phyloP scores from a whole-genome alignment of 2,113 vertebrate species.

The Cryptoleucopteryx plumbea region DNA sequence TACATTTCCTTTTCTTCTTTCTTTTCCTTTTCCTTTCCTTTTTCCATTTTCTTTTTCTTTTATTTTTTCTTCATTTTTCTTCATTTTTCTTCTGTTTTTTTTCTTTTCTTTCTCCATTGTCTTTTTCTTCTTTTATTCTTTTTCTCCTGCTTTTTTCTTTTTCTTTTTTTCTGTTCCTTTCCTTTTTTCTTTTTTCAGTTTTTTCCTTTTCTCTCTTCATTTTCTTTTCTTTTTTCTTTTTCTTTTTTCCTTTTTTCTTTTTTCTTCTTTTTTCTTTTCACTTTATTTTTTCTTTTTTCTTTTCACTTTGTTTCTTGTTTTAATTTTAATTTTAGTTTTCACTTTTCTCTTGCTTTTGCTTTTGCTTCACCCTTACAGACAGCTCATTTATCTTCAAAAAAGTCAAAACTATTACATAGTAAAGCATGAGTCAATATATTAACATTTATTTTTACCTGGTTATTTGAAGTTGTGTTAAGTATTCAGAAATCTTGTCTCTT shows the following conservation, averaged over 20 bases:
- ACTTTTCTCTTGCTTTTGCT: background rate
- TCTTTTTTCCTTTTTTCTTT: no score
- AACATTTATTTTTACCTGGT: background rate
- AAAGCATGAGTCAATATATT: background rate
- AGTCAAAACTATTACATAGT: background rate
- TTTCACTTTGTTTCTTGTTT: no score
- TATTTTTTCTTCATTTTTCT: rapidly evolving
- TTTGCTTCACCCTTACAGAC: background rate
- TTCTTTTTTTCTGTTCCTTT: background rate
- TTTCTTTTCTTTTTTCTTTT: no score
- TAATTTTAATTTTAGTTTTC: background rate
- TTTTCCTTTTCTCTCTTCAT: no score
- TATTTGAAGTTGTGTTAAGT: background rate
- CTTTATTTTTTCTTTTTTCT: background rate
- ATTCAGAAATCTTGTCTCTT: background rate
- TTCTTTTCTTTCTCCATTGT: no score
- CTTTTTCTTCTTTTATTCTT: no score
- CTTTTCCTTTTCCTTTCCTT: background rate
- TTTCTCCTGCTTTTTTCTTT: background rate
- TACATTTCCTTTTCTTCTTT: background rate
- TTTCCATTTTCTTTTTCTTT: no score
- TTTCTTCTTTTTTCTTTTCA: no score
- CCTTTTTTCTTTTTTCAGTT: no score
- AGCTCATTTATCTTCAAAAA: background rate
- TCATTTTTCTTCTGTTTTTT: no score